These are phyloP conservation scores for Macrotis lagotis DNA, from an alignment of 2,113 vertebrate genomes.

Conservation along the genomic window DNA sequence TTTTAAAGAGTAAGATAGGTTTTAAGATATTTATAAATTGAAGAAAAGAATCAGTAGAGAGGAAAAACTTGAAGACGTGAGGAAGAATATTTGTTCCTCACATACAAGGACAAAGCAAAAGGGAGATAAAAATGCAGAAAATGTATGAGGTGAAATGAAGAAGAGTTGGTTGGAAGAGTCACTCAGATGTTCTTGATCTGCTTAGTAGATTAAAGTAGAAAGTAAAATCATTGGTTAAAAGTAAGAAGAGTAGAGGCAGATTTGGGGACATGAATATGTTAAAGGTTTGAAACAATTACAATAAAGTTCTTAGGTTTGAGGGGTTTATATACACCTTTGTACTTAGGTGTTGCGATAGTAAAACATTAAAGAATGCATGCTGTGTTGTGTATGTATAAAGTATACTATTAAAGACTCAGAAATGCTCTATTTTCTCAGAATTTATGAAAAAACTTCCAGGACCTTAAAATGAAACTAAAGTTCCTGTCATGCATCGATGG, in stretches of 20 bases:
- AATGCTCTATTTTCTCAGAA: background rate
- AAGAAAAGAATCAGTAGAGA: background rate
- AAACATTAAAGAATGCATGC: background rate
- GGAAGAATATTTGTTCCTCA: background rate
- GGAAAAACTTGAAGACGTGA: background rate
- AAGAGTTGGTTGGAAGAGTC: background rate
- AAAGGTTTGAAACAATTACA: background rate
- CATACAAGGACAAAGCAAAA: background rate
- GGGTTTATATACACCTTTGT: fast-evolving
- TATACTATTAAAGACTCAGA: background rate
- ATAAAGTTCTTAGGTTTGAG: background rate
- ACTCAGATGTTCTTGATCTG: background rate
- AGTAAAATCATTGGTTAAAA: background rate
- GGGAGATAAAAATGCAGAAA: background rate
- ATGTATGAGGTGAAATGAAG: background rate
- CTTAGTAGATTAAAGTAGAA: background rate
- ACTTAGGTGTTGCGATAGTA: background rate
- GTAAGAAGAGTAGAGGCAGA: background rate
- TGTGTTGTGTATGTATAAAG: fast-evolving
- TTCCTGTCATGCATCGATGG: background rate
- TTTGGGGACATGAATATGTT: background rate
- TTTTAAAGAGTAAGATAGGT: background rate
- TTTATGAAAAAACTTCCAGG: background rate
- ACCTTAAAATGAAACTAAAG: background rate
- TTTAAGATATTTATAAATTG: background rate